A percentile compares a stretch with the other conserved stretches of the same genome.
Conservation (phyloP, 1,140 invertebrate species). For the Ceratosolen fusciceps region DNA sequence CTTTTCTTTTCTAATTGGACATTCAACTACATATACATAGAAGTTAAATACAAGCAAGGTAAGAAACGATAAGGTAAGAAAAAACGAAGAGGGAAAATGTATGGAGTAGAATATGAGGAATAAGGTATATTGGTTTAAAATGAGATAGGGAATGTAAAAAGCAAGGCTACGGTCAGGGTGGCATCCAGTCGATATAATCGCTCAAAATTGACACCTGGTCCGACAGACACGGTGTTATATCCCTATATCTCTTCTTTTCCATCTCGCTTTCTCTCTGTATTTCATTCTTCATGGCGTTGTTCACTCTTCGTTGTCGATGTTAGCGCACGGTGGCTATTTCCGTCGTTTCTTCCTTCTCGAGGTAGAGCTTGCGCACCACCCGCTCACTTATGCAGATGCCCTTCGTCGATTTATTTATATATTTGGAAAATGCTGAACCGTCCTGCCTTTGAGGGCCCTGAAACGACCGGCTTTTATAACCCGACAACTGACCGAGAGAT, state of each 20-base stretch:
- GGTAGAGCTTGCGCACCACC: background rate
- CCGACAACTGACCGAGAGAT: slow-evolving; percentile 13
- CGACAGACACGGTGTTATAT: background rate
- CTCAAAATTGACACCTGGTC: background rate
- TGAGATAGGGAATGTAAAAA: background rate
- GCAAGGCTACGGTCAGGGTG: slow-evolving; percentile 22
- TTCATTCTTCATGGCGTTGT: too few species aligned
- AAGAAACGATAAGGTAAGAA: too few species aligned
- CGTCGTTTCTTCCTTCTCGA: background rate
- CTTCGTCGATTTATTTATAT: slow-evolving; percentile 38
- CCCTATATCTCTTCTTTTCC: background rate
- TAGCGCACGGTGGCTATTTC: background rate
- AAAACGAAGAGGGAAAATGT: too few species aligned
- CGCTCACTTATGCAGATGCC: background rate
- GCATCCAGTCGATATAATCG: slow-evolving; percentile 3
- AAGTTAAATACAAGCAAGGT: too few species aligned
- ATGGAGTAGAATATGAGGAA: background rate
- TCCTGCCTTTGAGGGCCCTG: background rate
- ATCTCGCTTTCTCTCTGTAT: background rate
- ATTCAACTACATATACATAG: too few species aligned
- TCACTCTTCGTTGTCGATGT: background rate
- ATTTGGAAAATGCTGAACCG: slow-evolving; percentile 12
- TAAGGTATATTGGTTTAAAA: background rate
- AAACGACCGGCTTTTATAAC: background rate
- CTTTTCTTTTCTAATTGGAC: too few species aligned